Conservation (phyloP, 2,113 vertebrate genomes). For the Crotalus horridus region DNA sequence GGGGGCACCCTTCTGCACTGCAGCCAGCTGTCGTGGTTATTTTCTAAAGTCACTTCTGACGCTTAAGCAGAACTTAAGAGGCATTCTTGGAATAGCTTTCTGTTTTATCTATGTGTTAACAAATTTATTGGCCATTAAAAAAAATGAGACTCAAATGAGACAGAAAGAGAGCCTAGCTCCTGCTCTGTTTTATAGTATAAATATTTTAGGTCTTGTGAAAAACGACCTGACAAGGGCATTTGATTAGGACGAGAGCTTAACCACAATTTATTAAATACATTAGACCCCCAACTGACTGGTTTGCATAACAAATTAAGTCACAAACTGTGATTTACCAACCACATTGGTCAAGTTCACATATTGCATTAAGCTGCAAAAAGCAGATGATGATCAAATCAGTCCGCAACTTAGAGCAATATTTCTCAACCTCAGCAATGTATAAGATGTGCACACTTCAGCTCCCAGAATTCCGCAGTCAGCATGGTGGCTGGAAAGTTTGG, state of each 20-base stretch:
- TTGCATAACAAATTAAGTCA: not conserved
- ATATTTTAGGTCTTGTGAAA: not conserved
- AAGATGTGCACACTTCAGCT: not conserved
- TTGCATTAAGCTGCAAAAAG: not conserved
- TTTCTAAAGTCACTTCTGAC: not conserved
- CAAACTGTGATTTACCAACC: not conserved
- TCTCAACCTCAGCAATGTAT: not conserved
- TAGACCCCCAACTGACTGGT: not conserved
- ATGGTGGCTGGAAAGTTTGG: not conserved
- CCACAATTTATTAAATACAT: not conserved
- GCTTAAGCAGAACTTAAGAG: not conserved
- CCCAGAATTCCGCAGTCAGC: not conserved
- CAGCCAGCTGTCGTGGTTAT: not conserved
- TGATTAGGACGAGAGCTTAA: not conserved
- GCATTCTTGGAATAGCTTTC: not conserved
- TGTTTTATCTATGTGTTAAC: not conserved
- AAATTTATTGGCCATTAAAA: not conserved
- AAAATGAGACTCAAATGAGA: not conserved
- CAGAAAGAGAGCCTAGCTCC: not conserved
- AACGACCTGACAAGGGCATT: not conserved
- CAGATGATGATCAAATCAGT: not conserved
- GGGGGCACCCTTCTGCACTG: not conserved
- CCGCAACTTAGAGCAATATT: not conserved
- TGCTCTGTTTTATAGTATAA: not conserved
- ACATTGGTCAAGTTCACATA: not conserved